A percentile compares a stretch with the other conserved stretches of the same genome.
These are phyloP conservation scores for Leucania comma DNA, from an alignment of 2,888 invertebrate genomes.

Conservation along the genomic window DNA sequence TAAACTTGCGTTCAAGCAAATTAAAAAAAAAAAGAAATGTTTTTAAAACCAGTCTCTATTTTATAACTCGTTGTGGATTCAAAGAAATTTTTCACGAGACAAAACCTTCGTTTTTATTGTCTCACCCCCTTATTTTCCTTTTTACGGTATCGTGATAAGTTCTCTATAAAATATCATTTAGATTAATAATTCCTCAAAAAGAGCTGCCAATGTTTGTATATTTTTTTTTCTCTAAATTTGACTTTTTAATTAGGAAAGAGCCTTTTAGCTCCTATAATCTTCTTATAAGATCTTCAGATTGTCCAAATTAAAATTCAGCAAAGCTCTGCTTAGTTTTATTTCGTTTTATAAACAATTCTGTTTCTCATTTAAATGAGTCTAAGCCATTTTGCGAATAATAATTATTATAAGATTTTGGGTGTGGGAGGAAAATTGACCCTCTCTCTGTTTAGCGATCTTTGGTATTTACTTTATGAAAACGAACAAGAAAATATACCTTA, in stretches of 20 bases:
- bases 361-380: slow-evolving; percentile 73
- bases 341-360: slow-evolving; percentile 74
- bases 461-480: background rate
- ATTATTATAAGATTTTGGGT: slow-evolving; percentile 56
- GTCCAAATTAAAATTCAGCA: slow-evolving; percentile 84
- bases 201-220: slow-evolving; percentile 64
- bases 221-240: slow-evolving; percentile 79
- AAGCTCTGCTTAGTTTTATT: slow-evolving; percentile 78
- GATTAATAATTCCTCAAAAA: slow-evolving; percentile 36
- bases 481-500: slow-evolving; percentile 16
- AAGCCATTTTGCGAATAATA: slow-evolving; percentile 66
- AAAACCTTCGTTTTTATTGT: slow-evolving; percentile 40
- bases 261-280: slow-evolving; percentile 81
- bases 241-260: slow-evolving; percentile 85
- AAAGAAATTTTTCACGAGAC: slow-evolving; percentile 29
- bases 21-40: slow-evolving; percentile 31
- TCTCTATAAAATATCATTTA: slow-evolving; percentile 39
- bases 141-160: slow-evolving; percentile 27
- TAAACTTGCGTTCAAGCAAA: slow-evolving; percentile 19
- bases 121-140: slow-evolving; percentile 1
- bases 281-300: slow-evolving; percentile 85
- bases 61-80: slow-evolving; percentile 52
- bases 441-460: background rate
- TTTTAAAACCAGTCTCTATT: slow-evolving; percentile 25
- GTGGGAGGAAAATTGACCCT: background rate